phyloP scores from a whole-genome alignment of 2,113 vertebrate genomes.

The Nycticryphes semicollaris region DNA sequence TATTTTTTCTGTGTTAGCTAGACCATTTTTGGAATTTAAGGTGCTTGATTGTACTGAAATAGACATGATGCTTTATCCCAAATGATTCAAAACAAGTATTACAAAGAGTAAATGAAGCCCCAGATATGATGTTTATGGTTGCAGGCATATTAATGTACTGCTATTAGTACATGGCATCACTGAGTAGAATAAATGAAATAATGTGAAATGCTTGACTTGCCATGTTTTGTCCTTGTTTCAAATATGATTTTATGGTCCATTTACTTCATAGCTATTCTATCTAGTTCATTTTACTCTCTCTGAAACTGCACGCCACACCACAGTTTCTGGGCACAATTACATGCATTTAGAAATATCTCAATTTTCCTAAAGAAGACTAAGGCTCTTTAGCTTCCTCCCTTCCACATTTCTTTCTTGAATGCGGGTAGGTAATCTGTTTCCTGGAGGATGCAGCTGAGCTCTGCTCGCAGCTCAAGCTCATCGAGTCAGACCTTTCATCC shows the following conservation, averaged over 20 bases:
- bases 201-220: conserved; percentile 9
- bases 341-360: not conserved
- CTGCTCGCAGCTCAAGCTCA: not conserved
- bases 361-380: not conserved
- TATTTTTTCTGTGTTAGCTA: not conserved
- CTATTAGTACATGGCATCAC: not conserved
- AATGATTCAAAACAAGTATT: not conserved
- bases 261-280: conserved; percentile 18
- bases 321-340: not conserved
- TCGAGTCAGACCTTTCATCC: not conserved
- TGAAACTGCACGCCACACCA: not conserved
- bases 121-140: not conserved
- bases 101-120: not conserved
- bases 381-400: not conserved
- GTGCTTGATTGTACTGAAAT: not conserved
- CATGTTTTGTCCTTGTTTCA: conserved; percentile 52
- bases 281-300: not conserved
- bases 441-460: not conserved
- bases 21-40: not conserved
- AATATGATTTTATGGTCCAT: conserved; percentile 45
- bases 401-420: not conserved
- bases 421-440: not conserved
- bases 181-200: conserved; percentile 37
- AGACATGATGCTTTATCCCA: not conserved
- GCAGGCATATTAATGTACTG: conserved; percentile 28